phyloP scores from a whole-genome alignment of 2,888 invertebrate species.

The Lamellibrachia satsuma region DNA sequence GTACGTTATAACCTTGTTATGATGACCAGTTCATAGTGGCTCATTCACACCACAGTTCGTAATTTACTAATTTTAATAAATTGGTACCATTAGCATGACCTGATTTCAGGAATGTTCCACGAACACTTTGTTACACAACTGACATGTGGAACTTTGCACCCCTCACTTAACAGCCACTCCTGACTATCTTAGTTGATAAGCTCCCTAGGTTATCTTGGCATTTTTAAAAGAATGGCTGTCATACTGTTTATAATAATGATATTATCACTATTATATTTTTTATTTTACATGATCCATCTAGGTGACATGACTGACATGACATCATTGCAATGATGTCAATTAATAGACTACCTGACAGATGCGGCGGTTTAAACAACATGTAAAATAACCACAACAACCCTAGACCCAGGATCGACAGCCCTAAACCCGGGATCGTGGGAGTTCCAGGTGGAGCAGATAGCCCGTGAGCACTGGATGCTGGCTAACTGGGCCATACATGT shows the following conservation, averaged over 20 bases:
- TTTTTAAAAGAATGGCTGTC: background rate
- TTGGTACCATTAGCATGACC: background rate
- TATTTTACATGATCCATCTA: background rate
- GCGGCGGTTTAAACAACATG: background rate
- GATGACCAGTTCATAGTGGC: background rate
- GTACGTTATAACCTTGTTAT: background rate
- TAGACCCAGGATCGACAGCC: background rate
- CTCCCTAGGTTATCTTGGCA: background rate
- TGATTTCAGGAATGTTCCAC: background rate
- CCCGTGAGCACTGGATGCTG: background rate
- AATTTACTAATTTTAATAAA: background rate
- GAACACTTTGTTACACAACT: background rate
- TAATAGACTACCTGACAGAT: background rate
- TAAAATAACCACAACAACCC: background rate
- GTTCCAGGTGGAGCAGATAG: background rate
- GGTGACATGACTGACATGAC: background rate
- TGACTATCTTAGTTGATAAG: background rate
- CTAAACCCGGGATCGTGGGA: background rate
- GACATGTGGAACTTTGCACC: background rate
- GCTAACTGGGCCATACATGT: background rate
- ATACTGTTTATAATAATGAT: background rate
- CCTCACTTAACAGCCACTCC: background rate
- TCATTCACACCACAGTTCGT: background rate
- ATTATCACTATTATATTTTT: slow-evolving; percentile 1
- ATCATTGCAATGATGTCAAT: background rate